Percentiles rank a stretch among this genome's conserved stretches.
These are phyloP conservation scores for Caenorhabditis sulstoni DNA, from an alignment of 2,888 invertebrate genomes.

Conservation along the genomic window DNA sequence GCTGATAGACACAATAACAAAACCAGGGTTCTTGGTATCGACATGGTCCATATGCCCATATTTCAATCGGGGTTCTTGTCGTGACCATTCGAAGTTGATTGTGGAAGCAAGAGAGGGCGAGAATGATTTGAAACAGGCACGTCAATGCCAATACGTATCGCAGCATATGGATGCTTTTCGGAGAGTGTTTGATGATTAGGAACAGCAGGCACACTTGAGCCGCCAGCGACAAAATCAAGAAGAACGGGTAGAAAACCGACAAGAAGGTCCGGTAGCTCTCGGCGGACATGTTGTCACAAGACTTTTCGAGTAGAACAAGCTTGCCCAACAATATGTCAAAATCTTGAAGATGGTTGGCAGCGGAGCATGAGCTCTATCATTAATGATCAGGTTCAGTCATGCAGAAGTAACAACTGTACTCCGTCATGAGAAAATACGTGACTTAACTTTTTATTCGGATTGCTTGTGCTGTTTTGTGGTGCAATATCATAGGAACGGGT, in stretches of 20 bases:
- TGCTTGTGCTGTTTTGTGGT: too few species aligned
- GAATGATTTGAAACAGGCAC: not conserved
- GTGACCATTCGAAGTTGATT: constrained; percentile 3
- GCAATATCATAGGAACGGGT: too few species aligned
- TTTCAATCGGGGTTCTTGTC: constrained; percentile 6
- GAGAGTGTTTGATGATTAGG: constrained; percentile 2
- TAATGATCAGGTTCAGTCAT: not conserved
- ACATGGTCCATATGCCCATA: constrained; percentile 5
- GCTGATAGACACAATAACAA: constrained; percentile 1
- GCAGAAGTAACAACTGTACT: not conserved
- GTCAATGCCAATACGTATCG: not conserved
- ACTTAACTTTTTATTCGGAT: too few species aligned
- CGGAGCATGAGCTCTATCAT: not conserved
- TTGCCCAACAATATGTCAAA: too few species aligned
- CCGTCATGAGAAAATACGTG: too few species aligned
- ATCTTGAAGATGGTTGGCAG: not conserved
- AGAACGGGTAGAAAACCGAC: not conserved
- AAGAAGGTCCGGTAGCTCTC: not conserved
- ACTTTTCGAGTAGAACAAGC: too few species aligned
- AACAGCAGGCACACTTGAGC: not conserved
- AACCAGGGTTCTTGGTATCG: constrained; percentile 10
- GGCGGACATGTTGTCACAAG: not conserved
- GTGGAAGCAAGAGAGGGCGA: not conserved
- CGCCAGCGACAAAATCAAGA: not conserved
- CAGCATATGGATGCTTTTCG: constrained; percentile 2